phyloP scores from a whole-genome alignment of 2,888 invertebrate genomes.

The Caenorhabditis sp. region DNA sequence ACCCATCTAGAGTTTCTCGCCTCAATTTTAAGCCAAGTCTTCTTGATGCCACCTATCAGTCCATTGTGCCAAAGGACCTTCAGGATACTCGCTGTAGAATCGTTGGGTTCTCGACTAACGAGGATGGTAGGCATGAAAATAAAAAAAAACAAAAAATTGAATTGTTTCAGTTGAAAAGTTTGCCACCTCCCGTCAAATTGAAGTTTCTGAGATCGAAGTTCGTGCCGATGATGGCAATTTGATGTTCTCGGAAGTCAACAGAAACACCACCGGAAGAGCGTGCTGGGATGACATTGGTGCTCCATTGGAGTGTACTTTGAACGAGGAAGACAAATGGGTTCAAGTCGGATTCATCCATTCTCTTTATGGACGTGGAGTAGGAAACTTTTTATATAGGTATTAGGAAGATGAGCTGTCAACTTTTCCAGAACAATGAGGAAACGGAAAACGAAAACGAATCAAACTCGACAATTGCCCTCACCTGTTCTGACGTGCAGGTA shows the following conservation, averaged over 20 bases:
- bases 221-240: conserved; percentile 18
- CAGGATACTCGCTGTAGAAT: conserved; percentile 44
- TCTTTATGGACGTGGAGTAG: conserved; percentile 41
- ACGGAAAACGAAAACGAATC: conserved; percentile 18
- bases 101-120: conserved; percentile 56
- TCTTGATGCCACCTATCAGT: conserved; percentile 32
- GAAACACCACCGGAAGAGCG: conserved; percentile 43
- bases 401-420: too few species aligned
- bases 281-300: conserved; percentile 66
- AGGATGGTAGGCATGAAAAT: conserved; percentile 30
- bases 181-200: conserved; percentile 10
- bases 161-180: conserved; percentile 54
- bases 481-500: conserved; percentile 55
- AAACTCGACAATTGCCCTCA: conserved; percentile 22
- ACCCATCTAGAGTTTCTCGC: conserved; percentile 43
- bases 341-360: conserved; percentile 58
- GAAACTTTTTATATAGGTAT: not conserved
- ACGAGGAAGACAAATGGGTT: conserved; percentile 41
- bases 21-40: conserved; percentile 57
- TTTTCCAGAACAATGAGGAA: conserved; percentile 18
- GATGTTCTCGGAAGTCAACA: conserved; percentile 51
- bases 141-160: too few species aligned
- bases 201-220: conserved; percentile 41
- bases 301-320: conserved; percentile 55
- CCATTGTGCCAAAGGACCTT: conserved; percentile 29